Base-by-base conservation (phyloP, 2,797 vertebrate genomes). In the Myotis planiceps region DNA sequence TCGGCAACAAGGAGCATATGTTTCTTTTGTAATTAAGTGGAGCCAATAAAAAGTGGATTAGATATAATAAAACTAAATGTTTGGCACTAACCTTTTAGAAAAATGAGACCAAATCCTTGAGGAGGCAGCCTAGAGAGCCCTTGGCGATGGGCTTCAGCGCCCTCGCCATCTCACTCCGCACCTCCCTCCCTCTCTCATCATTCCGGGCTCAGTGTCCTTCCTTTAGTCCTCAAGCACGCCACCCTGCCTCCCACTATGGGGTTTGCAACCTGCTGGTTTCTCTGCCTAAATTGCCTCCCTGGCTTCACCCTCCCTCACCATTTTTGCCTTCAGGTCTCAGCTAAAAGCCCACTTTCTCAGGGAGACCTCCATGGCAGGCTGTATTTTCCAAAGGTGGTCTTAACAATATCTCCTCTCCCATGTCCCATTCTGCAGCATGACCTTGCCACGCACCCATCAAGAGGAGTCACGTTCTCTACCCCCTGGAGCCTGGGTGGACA, bases 11-110 rank as follows among this genome's bases (percentile, higher is more conserved):
- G 16, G 12, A 87, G 34, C 39, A 53, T 27, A 4, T 45, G 47
- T n/a, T 53, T 80, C 39, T 85, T 75, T 32, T 68, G 12, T 45
- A 71, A 65, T n/a, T 74, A 75, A 74, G 21, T 51, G 79, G 83
- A 75, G 15, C 5, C 27, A 58, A 72, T 75, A 76, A 60, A 66
- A 80, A 2, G 13, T 49, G 23, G 37, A 68, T 82, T 65, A 51
- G 47, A 37, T 42, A 42, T 14, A 89, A 60, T 34, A 53, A 63
- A 90, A 85, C 16, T 45, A 32, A 63, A 14, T 39, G 58, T 42
- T 72, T 37, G 42, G 34, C 15, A 68, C 42, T 60, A 6, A 32
- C 14, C 42, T 49, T 79, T 68, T 23, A 68, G 42, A 29, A 72
- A 94, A 81, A 32, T 3, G 34, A 42, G 45, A 60, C 29, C 23